Evolutionary conservation across 2,113 vertebrate species (phyloP), one percentile per base, ranked within the genome.

Genomic region (Perca schrenkii): DNA sequence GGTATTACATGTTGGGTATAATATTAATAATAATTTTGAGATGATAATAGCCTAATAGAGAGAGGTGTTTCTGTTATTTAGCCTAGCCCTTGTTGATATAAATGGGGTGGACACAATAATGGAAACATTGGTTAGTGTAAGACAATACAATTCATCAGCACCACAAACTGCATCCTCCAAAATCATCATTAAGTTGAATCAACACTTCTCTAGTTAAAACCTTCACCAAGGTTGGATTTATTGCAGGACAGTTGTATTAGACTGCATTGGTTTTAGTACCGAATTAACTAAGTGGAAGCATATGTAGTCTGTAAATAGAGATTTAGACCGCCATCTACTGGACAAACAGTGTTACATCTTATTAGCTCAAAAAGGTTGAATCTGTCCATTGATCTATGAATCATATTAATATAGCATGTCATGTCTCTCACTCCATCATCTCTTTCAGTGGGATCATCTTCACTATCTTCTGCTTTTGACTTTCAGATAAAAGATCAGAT

Each of bases 321-420:
- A 31, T 47, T 47, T 7, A 28, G 15, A 28, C 60, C 22, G 40
- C 54, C 56, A 73, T 31, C 56, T 73, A 43, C 70, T 73, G 70
- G 40, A 28, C 22, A 67, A 49, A 50, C 14, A 28, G 4, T 28
- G 40, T 28, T 28, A 50, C 15, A 19, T 47, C 1, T 3, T 7
- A 28, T 47, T 25, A 58, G 16, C 15, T 57, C 31, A 46, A 19
- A 43, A 56, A 12, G 31, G 8, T 54, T 7, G n/a, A 70, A 36
- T 56, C 21, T 22, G 50, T 17, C 49, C 15, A 15, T 53, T 69
- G 66, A 15, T 14, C 3, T 1, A 21, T 34, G 6, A 53, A n/a
- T 65, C 2, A 14, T 15, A 12, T 10, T 43, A 10, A 43, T 43
- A 11, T 11, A 43, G 40, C 40, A 43, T 65, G n/a, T 65, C 63